These are phyloP conservation scores for Oscheius onirici DNA, from an alignment of 2,888 invertebrate species.

Conservation along the genomic window DNA sequence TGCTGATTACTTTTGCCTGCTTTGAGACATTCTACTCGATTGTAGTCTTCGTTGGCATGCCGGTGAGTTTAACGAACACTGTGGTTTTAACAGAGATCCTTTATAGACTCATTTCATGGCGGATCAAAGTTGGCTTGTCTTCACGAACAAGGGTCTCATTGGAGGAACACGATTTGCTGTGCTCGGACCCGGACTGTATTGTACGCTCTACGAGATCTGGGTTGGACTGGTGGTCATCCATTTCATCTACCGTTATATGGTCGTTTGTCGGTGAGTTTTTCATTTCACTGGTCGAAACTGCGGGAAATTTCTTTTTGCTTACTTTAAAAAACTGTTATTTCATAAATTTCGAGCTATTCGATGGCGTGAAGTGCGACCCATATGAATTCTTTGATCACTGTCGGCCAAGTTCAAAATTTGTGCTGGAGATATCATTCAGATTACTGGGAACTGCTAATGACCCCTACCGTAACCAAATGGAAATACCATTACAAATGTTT, in stretches of 20 bases:
- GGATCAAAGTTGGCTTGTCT: conserved; percentile 10
- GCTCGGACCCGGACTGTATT: conserved; percentile 5
- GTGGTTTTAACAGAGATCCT: not conserved
- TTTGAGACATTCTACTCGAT: conserved; percentile 13
- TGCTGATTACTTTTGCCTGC: conserved; percentile 1
- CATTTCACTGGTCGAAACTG: no score
- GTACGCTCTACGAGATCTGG: conserved; percentile 7
- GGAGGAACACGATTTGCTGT: not conserved
- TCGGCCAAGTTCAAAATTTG: no score
- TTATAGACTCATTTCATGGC: conserved; percentile 13
- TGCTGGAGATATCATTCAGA: no score
- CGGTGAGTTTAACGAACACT: conserved; percentile 7
- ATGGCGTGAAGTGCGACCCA: no score
- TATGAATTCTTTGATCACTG: no score
- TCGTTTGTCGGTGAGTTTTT: not conserved
- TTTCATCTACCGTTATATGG: not conserved
- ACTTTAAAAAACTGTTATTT: no score
- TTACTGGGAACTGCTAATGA: no score
- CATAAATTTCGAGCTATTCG: no score
- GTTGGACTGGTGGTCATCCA: conserved; percentile 9
- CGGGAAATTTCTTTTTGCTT: no score
- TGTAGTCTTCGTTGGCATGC: conserved; percentile 19
- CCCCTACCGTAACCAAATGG: no score
- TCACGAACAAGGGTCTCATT: not conserved
- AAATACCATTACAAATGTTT: no score